phyloP scores from a whole-genome alignment of 2,113 vertebrate genomes.

The Syngnathus floridae region DNA sequence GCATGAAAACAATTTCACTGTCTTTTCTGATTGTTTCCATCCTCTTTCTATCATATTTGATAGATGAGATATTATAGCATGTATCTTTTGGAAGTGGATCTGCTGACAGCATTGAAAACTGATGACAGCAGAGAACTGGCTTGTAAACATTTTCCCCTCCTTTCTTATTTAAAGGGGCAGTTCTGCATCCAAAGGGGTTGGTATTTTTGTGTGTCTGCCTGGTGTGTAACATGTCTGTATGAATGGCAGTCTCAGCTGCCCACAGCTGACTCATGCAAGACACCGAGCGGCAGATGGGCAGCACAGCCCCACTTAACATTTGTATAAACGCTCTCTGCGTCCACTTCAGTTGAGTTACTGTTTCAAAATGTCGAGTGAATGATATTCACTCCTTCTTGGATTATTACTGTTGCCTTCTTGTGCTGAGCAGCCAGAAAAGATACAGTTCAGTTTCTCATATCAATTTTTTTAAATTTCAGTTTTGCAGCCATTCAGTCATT shows the following conservation, averaged over 20 bases:
- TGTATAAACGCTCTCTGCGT: not conserved
- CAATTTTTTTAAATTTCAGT: no score
- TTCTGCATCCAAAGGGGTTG: slow-evolving; percentile 10
- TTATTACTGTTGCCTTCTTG: not conserved
- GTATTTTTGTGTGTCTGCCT: slow-evolving; percentile 5
- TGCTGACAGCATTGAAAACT: not conserved
- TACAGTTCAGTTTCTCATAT: not conserved
- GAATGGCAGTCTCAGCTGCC: slow-evolving; percentile 37
- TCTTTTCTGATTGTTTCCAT: slow-evolving; percentile 1
- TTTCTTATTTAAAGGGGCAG: slow-evolving; percentile 3
- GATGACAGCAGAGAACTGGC: not conserved
- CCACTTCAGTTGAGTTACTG: not conserved
- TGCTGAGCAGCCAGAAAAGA: not conserved
- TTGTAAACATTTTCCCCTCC: not conserved
- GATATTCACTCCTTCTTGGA: not conserved
- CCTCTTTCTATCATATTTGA: slow-evolving; percentile 1
- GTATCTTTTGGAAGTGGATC: not conserved
- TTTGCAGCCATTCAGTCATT: no score
- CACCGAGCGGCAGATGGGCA: slow-evolving; percentile 2
- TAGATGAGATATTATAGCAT: not conserved
- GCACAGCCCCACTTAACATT: not conserved
- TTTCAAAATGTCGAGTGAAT: not conserved
- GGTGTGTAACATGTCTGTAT: slow-evolving; percentile 37
- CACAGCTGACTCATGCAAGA: slow-evolving; percentile 27
- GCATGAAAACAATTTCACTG: slow-evolving; percentile 31